Conservation (phyloP, 2,888 invertebrate genomes). For the Pachliopta kotzebuea region DNA sequence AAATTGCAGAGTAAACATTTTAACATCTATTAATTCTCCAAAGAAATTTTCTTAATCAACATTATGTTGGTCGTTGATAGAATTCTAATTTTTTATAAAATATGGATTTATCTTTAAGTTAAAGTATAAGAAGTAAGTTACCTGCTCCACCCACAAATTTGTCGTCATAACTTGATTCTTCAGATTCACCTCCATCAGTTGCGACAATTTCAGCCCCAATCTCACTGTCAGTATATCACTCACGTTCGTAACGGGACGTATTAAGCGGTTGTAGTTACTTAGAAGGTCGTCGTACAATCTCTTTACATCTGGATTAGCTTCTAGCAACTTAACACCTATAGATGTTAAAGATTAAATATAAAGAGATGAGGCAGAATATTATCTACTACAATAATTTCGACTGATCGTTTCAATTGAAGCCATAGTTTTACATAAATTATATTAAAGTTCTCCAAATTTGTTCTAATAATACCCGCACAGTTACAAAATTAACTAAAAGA, state of each 20-base stretch:
- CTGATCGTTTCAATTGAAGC: no score
- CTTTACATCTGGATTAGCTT: slow-evolving; percentile 96
- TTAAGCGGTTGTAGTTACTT: slow-evolving; percentile 96
- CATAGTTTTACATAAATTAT: no score
- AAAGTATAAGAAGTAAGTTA: slow-evolving; percentile 49
- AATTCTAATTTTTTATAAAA: no score
- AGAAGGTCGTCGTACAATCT: slow-evolving; percentile 97
- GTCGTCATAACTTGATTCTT: slow-evolving; percentile 98
- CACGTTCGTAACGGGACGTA: slow-evolving; percentile 95
- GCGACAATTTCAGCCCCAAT: slow-evolving; percentile 93
- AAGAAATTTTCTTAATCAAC: no score
- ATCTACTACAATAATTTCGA: no score
- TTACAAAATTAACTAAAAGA: no score
- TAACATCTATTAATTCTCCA: no score
- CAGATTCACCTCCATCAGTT: slow-evolving; percentile 94
- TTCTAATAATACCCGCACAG: no score
- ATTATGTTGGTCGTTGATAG: no score
- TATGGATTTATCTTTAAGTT: no score
- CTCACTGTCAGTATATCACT: slow-evolving; percentile 95
- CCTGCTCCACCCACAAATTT: slow-evolving; percentile 96
- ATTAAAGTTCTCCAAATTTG: no score
- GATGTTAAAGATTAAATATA: neutral
- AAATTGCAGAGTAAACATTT: slow-evolving; percentile 28
- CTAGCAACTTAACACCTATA: slow-evolving; percentile 72
- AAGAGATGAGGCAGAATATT: no score